Conservation (phyloP, 2,888 invertebrate genomes). For the Cepaea hortensis region DNA sequence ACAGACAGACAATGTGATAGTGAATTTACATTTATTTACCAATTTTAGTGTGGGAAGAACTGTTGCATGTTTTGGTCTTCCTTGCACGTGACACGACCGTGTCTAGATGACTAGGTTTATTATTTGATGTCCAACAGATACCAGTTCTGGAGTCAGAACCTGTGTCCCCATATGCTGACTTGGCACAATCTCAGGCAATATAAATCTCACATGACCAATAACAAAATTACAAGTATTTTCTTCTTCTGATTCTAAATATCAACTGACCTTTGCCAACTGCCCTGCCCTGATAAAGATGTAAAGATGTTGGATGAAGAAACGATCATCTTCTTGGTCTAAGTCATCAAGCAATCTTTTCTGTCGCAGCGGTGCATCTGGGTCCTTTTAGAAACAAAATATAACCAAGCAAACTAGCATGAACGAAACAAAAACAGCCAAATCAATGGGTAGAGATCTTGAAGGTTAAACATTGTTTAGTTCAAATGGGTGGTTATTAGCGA, state of each 20-base stretch:
- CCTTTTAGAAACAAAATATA: slow-evolving; percentile 74
- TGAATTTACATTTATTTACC: no score
- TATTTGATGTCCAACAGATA: no score
- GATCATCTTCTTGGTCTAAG: slow-evolving; percentile 89
- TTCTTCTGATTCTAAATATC: neutral
- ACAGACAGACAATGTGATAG: no score
- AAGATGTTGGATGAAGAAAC: slow-evolving; percentile 80
- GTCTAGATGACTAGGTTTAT: no score
- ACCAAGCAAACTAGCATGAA: neutral
- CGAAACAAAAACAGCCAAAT: neutral
- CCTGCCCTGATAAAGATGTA: slow-evolving; percentile 90
- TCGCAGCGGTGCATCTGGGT: slow-evolving; percentile 92
- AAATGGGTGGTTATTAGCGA: no score
- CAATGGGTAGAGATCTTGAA: no score
- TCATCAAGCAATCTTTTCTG: slow-evolving; percentile 88
- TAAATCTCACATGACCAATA: neutral
- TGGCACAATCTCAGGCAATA: neutral
- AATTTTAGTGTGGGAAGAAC: no score
- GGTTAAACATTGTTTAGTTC: no score
- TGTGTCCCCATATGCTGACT: no score
- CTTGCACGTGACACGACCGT: no score
- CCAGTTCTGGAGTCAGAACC: no score
- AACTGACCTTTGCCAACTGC: slow-evolving; percentile 82
- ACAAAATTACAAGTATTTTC: neutral
- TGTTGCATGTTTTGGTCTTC: no score